Evolutionary conservation across 2,888 invertebrate genomes (phyloP).

Genomic region (Chrysolina americana): DNA sequence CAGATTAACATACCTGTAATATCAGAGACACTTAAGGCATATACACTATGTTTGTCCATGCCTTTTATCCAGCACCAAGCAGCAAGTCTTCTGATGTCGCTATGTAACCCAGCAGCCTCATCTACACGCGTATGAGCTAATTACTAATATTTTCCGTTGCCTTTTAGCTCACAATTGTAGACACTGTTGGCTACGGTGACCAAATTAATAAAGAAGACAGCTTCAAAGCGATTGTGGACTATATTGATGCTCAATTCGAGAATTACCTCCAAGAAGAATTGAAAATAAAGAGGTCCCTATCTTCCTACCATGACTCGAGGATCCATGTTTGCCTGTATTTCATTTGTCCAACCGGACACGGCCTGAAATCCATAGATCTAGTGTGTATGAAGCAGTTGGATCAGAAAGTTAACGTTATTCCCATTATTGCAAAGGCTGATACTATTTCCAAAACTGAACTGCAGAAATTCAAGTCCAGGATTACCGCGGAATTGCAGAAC

Average conservation of each 20-base stretch:
- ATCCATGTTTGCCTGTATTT: slow-evolving; percentile 99
- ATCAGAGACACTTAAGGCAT: too few relatives aligned
- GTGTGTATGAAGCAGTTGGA: slow-evolving; percentile 99
- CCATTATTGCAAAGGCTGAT: slow-evolving; percentile 99
- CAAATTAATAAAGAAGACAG: slow-evolving; percentile 99
- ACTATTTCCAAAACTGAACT: slow-evolving; percentile 98
- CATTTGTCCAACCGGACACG: slow-evolving; percentile 95
- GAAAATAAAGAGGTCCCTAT: slow-evolving; percentile 94
- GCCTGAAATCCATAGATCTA: slow-evolving; percentile 96
- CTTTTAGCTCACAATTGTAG: slow-evolving; percentile 90
- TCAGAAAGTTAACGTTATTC: slow-evolving; percentile 97
- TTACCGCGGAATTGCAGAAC: slow-evolving; percentile 91
- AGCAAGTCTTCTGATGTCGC: too few relatives aligned
- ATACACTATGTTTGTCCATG: too few relatives aligned
- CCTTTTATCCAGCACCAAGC: too few relatives aligned
- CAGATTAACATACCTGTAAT: too few relatives aligned
- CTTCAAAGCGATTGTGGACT: slow-evolving; percentile 98
- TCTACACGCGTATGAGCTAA: background rate
- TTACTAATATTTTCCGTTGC: background rate
- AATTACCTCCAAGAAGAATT: slow-evolving; percentile 98
- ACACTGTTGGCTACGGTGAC: slow-evolving; percentile 99
- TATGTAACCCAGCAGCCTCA: too few relatives aligned
- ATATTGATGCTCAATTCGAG: slow-evolving; percentile 98
- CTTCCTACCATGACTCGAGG: slow-evolving; percentile 93
- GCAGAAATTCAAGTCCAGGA: slow-evolving; percentile 96